A percentile compares a stretch with the other conserved stretches of the same genome.
These are phyloP conservation scores for Rotaria macrura DNA, from an alignment of 2,888 invertebrate genomes.

Conservation along the genomic window DNA sequence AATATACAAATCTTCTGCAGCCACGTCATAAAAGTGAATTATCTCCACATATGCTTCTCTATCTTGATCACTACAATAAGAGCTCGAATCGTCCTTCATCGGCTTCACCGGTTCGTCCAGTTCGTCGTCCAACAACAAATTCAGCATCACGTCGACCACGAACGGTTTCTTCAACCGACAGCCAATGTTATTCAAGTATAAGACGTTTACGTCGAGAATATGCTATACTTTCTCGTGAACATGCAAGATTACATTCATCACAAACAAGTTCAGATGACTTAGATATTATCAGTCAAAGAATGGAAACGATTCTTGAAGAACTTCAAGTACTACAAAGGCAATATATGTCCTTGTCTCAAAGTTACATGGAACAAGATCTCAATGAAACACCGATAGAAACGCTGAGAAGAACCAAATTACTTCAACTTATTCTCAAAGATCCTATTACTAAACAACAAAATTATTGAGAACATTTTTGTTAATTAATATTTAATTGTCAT, in stretches of 20 bases:
- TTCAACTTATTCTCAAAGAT: conserved; percentile 15
- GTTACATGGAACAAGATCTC: not conserved
- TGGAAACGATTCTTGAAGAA: not conserved
- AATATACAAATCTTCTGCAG: not conserved
- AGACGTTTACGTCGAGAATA: not conserved
- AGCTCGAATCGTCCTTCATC: not conserved
- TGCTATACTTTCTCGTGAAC: not conserved
- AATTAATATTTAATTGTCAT: not conserved
- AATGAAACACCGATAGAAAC: conserved; percentile 2
- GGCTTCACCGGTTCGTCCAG: not conserved
- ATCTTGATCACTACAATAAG: not conserved
- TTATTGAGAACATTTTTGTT: not conserved
- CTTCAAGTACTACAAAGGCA: not conserved
- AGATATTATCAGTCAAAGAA: not conserved
- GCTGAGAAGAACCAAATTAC: not conserved
- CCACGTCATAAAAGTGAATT: not conserved
- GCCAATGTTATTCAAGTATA: not conserved
- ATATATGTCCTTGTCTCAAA: not conserved
- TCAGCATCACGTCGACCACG: not conserved
- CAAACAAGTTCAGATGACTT: not conserved
- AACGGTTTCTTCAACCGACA: not conserved
- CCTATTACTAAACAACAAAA: not conserved
- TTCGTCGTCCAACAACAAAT: not conserved
- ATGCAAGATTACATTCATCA: not conserved
- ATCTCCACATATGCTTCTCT: not conserved